Evolutionary conservation across 1,140 invertebrate genomes (phyloP).

Genomic region (Homarus americanus): DNA sequence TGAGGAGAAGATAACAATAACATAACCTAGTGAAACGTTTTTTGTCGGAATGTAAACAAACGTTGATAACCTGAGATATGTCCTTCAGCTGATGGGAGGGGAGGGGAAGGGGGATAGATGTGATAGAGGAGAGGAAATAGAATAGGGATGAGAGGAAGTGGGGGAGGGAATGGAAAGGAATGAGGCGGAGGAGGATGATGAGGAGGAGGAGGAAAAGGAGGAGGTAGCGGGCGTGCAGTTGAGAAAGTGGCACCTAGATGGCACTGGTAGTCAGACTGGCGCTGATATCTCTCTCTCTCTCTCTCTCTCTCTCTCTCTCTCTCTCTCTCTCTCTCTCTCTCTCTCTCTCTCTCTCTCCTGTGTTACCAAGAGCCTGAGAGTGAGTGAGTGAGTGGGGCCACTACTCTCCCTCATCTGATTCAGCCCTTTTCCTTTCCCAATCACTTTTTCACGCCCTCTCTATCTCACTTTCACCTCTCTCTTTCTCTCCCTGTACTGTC

Average conservation of each 20-base stretch:
- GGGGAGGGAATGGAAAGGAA: neutral
- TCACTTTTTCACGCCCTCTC: neutral
- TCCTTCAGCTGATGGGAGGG: too few species aligned
- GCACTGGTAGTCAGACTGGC: slow-evolving; percentile 7
- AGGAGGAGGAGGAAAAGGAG: neutral
- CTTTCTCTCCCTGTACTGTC: neutral
- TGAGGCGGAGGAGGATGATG: neutral
- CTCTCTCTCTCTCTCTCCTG: neutral
- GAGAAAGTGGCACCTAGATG: slow-evolving; percentile 2
- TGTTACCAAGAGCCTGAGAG: too few species aligned
- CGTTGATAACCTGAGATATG: too few species aligned
- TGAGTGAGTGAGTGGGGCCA: too few species aligned
- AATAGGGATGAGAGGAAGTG: neutral
- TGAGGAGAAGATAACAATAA: too few species aligned
- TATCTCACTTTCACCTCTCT: slow-evolving; percentile 13
- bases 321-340: slow-evolving; percentile 15
- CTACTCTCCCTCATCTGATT: neutral
- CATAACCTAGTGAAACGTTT: too few species aligned
- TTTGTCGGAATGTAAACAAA: too few species aligned
- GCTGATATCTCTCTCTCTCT: neutral
- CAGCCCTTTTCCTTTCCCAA: neutral
- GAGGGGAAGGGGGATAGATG: too few species aligned
- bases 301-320: slow-evolving; percentile 8
- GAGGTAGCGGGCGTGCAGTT: neutral
- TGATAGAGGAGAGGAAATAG: neutral